A percentile compares a stretch with the other conserved stretches of the same genome.
Evolutionary conservation across 2,797 vertebrate species (phyloP).

Genomic region (Hyperoplus lanceolatus): DNA sequence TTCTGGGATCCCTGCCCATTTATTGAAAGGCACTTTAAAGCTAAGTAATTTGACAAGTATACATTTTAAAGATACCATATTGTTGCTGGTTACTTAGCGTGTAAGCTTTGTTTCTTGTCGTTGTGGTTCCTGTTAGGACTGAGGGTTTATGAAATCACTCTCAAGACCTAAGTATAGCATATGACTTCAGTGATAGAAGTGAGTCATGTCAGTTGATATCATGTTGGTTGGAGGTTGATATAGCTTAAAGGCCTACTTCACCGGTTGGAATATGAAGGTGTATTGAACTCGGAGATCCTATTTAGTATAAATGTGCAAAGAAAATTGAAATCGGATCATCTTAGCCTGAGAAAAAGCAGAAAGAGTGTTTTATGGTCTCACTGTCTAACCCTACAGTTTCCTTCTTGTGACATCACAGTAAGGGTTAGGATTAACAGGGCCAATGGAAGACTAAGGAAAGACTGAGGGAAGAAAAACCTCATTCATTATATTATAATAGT

Average conservation of each 20-base stretch:
- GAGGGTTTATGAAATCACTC: background rate
- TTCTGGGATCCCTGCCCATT: slow-evolving; percentile 21
- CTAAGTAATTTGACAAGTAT: slow-evolving; percentile 20
- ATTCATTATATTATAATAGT: too few relatives aligned
- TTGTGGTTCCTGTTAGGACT: background rate
- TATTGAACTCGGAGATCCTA: too few relatives aligned
- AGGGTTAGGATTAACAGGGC: too few relatives aligned
- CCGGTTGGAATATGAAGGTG: too few relatives aligned
- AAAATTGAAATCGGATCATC: too few relatives aligned
- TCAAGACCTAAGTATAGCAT: background rate
- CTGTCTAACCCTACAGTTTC: too few relatives aligned
- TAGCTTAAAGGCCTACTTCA: background rate
- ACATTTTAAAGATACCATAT: slow-evolving; percentile 15
- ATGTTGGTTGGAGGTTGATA: background rate
- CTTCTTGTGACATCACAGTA: too few relatives aligned
- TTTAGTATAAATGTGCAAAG: too few relatives aligned
- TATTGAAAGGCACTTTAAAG: slow-evolving; percentile 30
- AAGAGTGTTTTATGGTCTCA: too few relatives aligned
- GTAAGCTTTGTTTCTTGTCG: background rate
- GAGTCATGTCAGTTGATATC: background rate
- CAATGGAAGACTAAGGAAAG: too few relatives aligned
- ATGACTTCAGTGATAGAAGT: background rate
- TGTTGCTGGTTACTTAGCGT: background rate
- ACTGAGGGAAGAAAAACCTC: too few relatives aligned
- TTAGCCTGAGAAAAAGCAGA: too few relatives aligned